Evolutionary conservation across 2,797 vertebrate species (phyloP), one percentile per base, ranked within the genome.

Genomic region (Xyrichtys novacula): DNA sequence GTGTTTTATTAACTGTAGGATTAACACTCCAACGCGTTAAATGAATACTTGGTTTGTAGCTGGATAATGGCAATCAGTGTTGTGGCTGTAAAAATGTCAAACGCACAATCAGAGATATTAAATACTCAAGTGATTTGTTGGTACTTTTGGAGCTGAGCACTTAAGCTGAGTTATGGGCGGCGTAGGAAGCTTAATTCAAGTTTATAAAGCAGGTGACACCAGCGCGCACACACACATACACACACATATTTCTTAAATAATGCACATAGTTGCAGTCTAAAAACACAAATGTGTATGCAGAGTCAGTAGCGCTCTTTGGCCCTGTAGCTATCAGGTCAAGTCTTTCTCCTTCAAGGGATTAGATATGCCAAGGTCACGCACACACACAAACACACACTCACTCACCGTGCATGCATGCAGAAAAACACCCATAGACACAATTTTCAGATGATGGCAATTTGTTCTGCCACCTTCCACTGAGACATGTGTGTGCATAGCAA

Each of bases 381-480:
- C n/a, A 64, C 47, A 19, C 20, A 15, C 6, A 36, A 1, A 1
- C 28, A 32, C 38, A 52, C 48, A 39, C 20, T 55, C 20, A 49
- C n/a, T n/a, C n/a, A n/a, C n/a, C n/a, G n/a, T n/a, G n/a, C n/a
- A n/a, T n/a, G n/a, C n/a, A n/a, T n/a, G n/a, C n/a, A n/a, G n/a
- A n/a, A n/a, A n/a, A n/a, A n/a, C 42, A 71, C 56, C 17, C 63
- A 56, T 17, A 71, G 58, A 55, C 76, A 61, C 58, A 63, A 5
- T 79, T 68, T 80, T 69, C 59, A 68, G 50, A 83, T 83, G 76
- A 86, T 71, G 84, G 73, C 85, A 85, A 88, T 91, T 89, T 87
- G 89, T 91, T 88, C 84, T 85, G 87, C 84, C 72, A 87, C 87
- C 82, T 72, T 88, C 81, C 78, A 65, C 75, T 67, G 84, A 82